Percentiles rank a stretch among this genome's conserved stretches.
These are phyloP conservation scores for Leptodactylus fallax DNA, from an alignment of 2,797 vertebrate genomes.

Conservation along the genomic window DNA sequence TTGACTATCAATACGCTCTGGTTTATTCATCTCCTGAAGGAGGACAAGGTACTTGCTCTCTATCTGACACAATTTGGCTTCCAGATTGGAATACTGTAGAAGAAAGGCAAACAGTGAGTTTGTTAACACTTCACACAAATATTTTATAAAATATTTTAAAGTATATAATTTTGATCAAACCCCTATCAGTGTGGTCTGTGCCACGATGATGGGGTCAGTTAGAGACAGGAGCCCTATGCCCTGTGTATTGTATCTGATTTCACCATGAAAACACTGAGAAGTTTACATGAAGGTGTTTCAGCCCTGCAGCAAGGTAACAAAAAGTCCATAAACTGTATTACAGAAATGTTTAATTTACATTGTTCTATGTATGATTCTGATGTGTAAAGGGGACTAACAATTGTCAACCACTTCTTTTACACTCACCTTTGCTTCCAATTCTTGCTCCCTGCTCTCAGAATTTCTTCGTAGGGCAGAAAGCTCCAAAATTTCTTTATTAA, in stretches of 20 bases:
- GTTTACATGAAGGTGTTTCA: too few relatives aligned
- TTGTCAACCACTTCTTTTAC: not conserved
- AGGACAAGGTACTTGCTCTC: constrained; percentile 96
- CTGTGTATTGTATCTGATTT: not conserved
- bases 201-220: not conserved
- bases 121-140: too few relatives aligned
- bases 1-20: constrained; percentile 88
- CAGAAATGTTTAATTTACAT: too few relatives aligned
- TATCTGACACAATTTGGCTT: constrained; percentile 95
- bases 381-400: not conserved
- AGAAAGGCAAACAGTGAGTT: not conserved
- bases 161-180: too few relatives aligned
- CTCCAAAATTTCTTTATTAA: constrained; percentile 98
- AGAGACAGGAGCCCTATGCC: not conserved
- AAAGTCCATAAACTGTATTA: not conserved
- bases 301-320: not conserved
- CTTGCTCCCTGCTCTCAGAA: constrained; percentile 87
- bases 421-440: constrained; percentile 90
- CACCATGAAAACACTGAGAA: not conserved
- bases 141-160: too few relatives aligned
- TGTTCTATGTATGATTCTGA: too few relatives aligned
- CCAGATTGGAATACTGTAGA: constrained; percentile 87
- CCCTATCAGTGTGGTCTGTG: not conserved
- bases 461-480: constrained; percentile 90
- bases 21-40: constrained; percentile 92